Base-by-base conservation (phyloP, 2,888 invertebrate species). In the Agriopis aurantiaria region DNA sequence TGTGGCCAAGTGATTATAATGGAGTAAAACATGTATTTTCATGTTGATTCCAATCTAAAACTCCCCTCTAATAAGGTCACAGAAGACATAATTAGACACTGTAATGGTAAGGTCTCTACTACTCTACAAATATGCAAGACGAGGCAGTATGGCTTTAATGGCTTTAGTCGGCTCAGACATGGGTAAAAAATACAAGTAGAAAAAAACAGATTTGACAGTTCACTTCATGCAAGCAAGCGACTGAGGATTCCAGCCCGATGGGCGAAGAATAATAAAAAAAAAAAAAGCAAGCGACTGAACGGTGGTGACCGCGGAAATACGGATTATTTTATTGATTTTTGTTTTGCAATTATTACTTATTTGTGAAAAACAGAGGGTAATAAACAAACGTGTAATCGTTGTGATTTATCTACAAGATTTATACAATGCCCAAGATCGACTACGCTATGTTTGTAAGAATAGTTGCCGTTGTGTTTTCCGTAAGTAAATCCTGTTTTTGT, bases 401-500 rank as follows among this genome's bases (percentile, higher is more conserved):
- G 10, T 62, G 60, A 60, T 65, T 10, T 51, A 40, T 33, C 43
- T 71, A 69, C 8, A 41, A 43, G 59, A 52, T 65, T 65, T 55
- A 45, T 63, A 88, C 83, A 76, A 92, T 92, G 91, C 91, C 92
- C 58, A 75, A 82, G 79, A 79, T 93, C 71, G 92, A 94, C 72
- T 80, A 92, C 70, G 91, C 89, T 83, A 86, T 90, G 79, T 94
- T 89, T 76, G 87, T 93, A 63, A 84, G 90, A 76, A 86, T 92
- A 64, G 91, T 92, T 8, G 93, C 92, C 23, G 89, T 88, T 51
- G 91, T 92, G 53, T 94, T 94, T 85, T 89, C 89, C 72, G 93
- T 94, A 84, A 90, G 91, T 89, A 79, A 77, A 80, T 73, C 55
- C 65, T 76, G 57, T 68, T 57, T 65, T 63, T 57, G 40, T 63